Base-by-base conservation (phyloP, 2,113 vertebrate genomes). In the Rhynchomys soricoides region DNA sequence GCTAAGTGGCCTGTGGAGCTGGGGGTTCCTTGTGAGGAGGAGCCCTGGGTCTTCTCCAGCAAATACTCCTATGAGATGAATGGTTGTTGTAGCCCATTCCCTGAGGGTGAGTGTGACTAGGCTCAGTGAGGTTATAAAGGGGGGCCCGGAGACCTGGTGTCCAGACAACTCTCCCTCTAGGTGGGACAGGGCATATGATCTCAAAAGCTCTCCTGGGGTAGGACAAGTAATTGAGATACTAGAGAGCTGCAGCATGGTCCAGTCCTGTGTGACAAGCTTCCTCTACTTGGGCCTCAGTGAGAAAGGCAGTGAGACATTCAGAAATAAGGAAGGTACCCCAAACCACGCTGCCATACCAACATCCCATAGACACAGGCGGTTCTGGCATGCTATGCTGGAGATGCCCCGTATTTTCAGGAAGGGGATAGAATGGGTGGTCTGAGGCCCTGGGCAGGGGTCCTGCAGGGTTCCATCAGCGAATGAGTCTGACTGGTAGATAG, bases 21-120 rank as follows among this genome's bases (percentile, higher is more conserved):
- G 64, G 29, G 37, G 24, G 16, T 62, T 16, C 8, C 0, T 6
- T 3, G 22, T 0, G 5, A 6, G 68, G 68, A 1, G 64, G 48
- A 17, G 4, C n/a, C 29, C 12, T n/a, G 52, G 2, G 4, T 57
- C 43, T 82, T 37, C 17, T 52, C 10, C 1, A 8, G 12, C 43
- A 13, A 13, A 12, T 26, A 8, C 11, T 57, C 55, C 26, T 4
- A 2, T 2, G 64, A 29, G 26, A 66, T 66, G 64, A 66, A 66
- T 31, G 31, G 26, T 29, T 13, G 24, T 9, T 26, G 24, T 64
- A 26, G 62, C 24, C 62, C 26, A 64, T 11, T 26, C 62, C 26
- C 64, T 31, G 64, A 66, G 12, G 64, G 26, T 66, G 26, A 66
- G 26, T 3, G 8, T 29, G 62, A 66, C 9, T 66, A 31, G 64